Conservation (phyloP, 2,888 invertebrate genomes). For the Glyphotaelius pellucidus region DNA sequence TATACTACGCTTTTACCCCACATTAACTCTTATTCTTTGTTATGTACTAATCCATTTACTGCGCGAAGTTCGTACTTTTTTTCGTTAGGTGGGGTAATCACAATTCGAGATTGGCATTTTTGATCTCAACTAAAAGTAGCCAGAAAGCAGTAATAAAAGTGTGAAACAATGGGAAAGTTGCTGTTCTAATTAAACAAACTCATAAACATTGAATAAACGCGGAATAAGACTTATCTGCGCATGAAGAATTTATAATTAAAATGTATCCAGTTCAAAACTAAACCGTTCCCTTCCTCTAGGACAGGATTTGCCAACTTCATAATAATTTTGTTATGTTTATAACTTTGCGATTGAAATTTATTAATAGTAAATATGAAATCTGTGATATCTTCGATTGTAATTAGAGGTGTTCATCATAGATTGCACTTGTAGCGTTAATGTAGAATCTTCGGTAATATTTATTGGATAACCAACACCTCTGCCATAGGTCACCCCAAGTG, state of each 20-base stretch:
- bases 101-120: not conserved
- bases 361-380: too few relatives aligned
- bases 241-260: conserved; percentile 15
- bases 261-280: not conserved
- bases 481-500: too few relatives aligned
- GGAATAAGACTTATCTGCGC: not conserved
- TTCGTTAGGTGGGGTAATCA: not conserved
- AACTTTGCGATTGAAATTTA: too few relatives aligned
- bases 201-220: conserved; percentile 4
- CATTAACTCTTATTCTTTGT: not conserved
- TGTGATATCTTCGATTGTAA: too few relatives aligned
- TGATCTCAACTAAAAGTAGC: not conserved
- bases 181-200: conserved; percentile 18
- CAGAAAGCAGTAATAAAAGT: not conserved
- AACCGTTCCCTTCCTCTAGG: not conserved
- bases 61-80: not conserved
- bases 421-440: too few relatives aligned
- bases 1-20: not conserved
- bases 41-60: not conserved
- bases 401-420: too few relatives aligned
- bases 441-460: too few relatives aligned
- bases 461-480: too few relatives aligned
- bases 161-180: not conserved
- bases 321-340: too few relatives aligned
- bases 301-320: not conserved